Conservation (phyloP, 2,888 invertebrate genomes). For the Cancer borealis region DNA sequence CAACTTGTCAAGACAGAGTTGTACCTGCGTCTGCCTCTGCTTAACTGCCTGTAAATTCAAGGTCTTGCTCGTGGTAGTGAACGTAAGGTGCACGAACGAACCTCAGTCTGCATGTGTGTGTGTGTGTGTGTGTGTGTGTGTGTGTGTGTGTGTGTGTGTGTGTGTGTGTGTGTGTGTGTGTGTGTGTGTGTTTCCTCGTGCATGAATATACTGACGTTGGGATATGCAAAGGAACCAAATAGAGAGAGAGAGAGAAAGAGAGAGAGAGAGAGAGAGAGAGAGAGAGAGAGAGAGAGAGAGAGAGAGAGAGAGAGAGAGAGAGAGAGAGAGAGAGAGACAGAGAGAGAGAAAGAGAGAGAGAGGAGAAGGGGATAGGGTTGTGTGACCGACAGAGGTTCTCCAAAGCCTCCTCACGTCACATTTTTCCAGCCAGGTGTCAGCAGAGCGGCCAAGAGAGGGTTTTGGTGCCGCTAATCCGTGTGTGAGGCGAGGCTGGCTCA, state of each 20-base stretch:
- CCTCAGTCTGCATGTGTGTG: background rate
- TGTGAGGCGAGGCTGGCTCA: slow-evolving; percentile 5
- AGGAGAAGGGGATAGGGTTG: background rate
- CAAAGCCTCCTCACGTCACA: background rate
- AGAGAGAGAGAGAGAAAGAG: slow-evolving; percentile 27
- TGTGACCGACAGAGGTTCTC: background rate
- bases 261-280: background rate
- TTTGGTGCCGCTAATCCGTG: background rate
- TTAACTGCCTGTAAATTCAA: background rate
- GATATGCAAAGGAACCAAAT: background rate
- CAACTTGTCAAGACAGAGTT: slow-evolving; percentile 20
- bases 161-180: no score
- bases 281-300: background rate
- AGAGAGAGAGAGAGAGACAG: background rate
- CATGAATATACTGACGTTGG: background rate
- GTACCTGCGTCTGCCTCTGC: background rate
- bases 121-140: no score
- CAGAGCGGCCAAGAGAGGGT: background rate
- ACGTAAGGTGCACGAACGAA: background rate
- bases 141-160: no score
- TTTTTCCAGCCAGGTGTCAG: slow-evolving; percentile 22
- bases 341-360: slow-evolving; percentile 13
- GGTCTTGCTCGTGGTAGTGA: background rate
- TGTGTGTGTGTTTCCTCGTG: slow-evolving; percentile 1
- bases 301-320: background rate